Conservation (phyloP, 2,113 vertebrate genomes). For the Platysteira castanea region DNA sequence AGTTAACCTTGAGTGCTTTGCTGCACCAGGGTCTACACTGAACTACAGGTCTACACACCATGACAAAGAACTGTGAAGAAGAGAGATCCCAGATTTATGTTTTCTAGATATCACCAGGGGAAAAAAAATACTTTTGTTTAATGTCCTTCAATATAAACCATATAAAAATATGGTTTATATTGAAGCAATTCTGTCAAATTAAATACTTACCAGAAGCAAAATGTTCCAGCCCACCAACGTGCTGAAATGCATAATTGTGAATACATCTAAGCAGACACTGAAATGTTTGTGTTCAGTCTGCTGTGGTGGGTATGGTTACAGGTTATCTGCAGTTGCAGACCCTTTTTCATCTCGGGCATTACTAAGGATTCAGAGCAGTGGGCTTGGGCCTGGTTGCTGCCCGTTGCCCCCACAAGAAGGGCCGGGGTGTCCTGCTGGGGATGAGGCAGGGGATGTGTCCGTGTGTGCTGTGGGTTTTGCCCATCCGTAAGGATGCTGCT, state of each 20-base stretch:
- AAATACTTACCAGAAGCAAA: neutral
- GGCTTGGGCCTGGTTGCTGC: neutral
- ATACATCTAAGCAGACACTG: neutral
- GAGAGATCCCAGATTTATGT: neutral
- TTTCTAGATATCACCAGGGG: neutral
- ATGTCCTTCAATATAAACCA: too few species aligned
- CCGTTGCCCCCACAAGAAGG: accelerated
- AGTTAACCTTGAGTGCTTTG: neutral
- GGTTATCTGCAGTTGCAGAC: neutral
- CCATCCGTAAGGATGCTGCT: accelerated
- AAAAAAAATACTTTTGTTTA: neutral
- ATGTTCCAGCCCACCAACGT: neutral
- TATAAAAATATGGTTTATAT: neutral
- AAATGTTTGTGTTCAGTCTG: neutral
- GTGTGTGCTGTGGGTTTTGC: accelerated
- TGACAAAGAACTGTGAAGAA: neutral
- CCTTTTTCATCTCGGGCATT: accelerated
- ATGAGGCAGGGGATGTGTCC: accelerated
- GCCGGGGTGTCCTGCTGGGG: accelerated
- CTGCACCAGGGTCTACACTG: neutral
- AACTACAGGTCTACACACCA: neutral
- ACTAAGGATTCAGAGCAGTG: accelerated
- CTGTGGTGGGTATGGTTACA: accelerated
- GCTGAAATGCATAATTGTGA: neutral
- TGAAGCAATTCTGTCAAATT: neutral